phyloP scores from a whole-genome alignment of 1,140 invertebrate genomes.

The Pemphigus obesinymphae region DNA sequence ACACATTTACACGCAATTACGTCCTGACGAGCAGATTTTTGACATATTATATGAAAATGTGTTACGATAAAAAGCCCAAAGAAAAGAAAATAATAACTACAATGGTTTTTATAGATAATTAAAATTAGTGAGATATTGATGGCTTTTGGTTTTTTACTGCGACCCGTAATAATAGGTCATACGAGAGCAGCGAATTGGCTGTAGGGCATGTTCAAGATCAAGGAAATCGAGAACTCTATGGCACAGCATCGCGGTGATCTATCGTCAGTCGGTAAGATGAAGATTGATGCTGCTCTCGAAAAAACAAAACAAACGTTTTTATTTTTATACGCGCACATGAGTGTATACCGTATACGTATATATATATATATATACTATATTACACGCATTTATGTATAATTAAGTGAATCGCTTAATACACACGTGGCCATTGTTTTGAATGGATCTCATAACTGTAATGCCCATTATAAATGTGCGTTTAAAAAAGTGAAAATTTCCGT shows the following conservation, averaged over 20 bases:
- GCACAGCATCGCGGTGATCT: background rate
- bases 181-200: background rate
- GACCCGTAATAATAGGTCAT: background rate
- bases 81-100: background rate
- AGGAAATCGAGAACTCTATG: background rate
- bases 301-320: background rate
- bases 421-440: background rate
- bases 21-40: too few species aligned
- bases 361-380: background rate
- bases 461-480: too few species aligned
- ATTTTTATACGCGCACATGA: background rate
- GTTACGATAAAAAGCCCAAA: too few species aligned
- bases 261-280: background rate
- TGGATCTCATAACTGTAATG: background rate
- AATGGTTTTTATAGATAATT: background rate
- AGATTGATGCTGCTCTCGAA: background rate
- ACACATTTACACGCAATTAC: constrained; percentile 14
- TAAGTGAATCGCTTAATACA: background rate
- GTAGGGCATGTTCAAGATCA: background rate
- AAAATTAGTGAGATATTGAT: background rate
- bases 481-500: constrained; percentile 37
- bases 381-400: background rate
- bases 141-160: background rate
- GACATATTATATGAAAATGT: background rate
- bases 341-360: background rate